Base-by-base conservation (phyloP, 2,888 invertebrate genomes). In the Rhingia campestris region DNA sequence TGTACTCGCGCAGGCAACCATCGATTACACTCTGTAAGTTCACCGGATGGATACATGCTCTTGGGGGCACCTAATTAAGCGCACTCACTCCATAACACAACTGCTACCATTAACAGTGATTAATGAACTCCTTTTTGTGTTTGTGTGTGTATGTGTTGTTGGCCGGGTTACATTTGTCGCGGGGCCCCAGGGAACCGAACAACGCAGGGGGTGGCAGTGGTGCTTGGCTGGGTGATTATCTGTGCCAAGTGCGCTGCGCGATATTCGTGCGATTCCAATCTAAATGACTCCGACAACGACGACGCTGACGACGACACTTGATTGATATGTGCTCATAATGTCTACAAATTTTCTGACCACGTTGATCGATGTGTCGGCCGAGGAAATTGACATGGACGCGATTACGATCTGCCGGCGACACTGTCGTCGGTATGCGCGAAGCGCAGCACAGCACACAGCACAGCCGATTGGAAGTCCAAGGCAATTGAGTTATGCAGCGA, bases 301-400 rank as follows among this genome's bases (percentile, higher is more conserved):
- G 84, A 80, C 79, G 74, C 79, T 84, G 84, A 84, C 84, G 84
- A 85, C 81, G 85, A 85, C 85, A 85, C 80, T 85, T 85, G 85
- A 85, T 85, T 81, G 85, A 85, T 85, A 85, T 85, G 85, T 76
- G 85, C 81, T 85, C 85, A 85, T 85, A 85, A 85, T 85, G 85
- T 81, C 85, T 85, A 85, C 85, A 85, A 85, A 85, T 85, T 85
- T 85, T 85, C 85, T 85, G 85, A 76, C 85, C 81, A 81, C 80
- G 72, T 85, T 85, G 85, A 85, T 81, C 85, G 85, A 85, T 85
- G 84, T 85, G 84, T 85, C 80, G 76, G 85, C 81, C 81, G 72
- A 72, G 85, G 67, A 85, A 85, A 85, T 85, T 85, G 85, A 85
- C 85, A 66, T 81, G 81, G 70, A 84, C 75, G 85, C 76, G 85